Base-by-base conservation (phyloP, 2,888 invertebrate species). In the Chaitophorus viminalis region DNA sequence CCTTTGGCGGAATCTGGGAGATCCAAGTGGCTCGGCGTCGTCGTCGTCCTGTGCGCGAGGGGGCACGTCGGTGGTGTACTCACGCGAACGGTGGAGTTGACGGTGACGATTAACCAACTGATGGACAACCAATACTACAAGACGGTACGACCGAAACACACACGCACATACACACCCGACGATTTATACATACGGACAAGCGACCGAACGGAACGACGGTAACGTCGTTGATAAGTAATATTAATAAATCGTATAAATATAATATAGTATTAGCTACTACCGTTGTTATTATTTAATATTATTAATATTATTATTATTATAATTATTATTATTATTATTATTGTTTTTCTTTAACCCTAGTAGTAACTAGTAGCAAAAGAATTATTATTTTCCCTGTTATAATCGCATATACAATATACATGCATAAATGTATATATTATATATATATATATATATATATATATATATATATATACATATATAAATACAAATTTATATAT, bases 161-260 rank as follows among this genome's bases (percentile, higher is more conserved):
- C 52, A 4, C 29, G 25, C 18, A 39, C 77, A 33, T 21, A 33
- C 54, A 39, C 60, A 36, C 1, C 52, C 17, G 82, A 68, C 52
- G 52, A 72, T n/a, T 52, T 72, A 70, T 68, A 70, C 81, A 39
- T 81, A 81, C 46, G 78, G 54, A 68, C 39, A 29, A 46, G 39
- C 65, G 21, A 39, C 21, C 36, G 79, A 18, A 36, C 60, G n/a
- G 65, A 29, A 31, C 29, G 70, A 4, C 29, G 70, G 11, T 70
- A 70, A 65, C 68, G 68, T 29, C n/a, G 68, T 68, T 5, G 39
- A 0, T 14, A 46, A 46, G 11, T 46, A 14, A 46, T 14, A 14
- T 11, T 46, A 14, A 14, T 46, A 46, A 46, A 46, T 60, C 60
- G 60, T 60, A 60, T 6, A 60, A 21, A 21, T 21, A 21, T 21